Base-by-base conservation (phyloP, 2,888 invertebrate species). In the Ypsolopha scabrella region DNA sequence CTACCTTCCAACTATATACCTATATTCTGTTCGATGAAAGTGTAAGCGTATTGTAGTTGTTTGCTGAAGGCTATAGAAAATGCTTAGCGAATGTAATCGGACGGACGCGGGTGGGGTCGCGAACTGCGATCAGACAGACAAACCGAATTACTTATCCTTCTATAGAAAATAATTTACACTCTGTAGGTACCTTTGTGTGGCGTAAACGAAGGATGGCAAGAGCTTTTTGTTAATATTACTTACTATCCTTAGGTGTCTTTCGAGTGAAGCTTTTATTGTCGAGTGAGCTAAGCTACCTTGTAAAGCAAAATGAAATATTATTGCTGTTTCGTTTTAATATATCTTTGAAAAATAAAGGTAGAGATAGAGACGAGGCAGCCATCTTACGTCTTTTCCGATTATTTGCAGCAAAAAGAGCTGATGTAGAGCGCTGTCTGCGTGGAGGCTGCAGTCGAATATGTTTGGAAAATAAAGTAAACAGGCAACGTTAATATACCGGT, bases 401-500 rank as follows among this genome's bases (percentile, higher is more conserved):
- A 62, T 64, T 60, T 57, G 45, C 53, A 48, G 52, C 57, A 64
- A 64, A 62, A 65, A 60, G 58, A 58, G 51, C 51, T 53, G 45
- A 54, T 53, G 53, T 55, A 49, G 49, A 60, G 55, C 55, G 64
- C 67, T 67, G 60, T 58, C 59, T 45, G 50, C 53, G 58, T 51
- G 51, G 46, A 33, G 44, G 48, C 54, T 36, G n/a, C 48, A 48
- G 51, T 60, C 57, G 57, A 60, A 63, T 62, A 66, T 67, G 63
- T 68, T 69, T 61, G 58, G 54, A 57, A 62, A 67, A 66, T 72
- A 70, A 69, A 75, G 72, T 67, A 77, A 72, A 72, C 68, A 69
- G 62, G 44, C 56, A 61, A 56, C 54, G 58, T 61, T 75, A 72
- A 75, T 65, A 60, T 39, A 10, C n/a, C 14, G 24, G 24, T 4